phyloP scores from a whole-genome alignment of 2,888 invertebrate species.

The Folsomia candida region DNA sequence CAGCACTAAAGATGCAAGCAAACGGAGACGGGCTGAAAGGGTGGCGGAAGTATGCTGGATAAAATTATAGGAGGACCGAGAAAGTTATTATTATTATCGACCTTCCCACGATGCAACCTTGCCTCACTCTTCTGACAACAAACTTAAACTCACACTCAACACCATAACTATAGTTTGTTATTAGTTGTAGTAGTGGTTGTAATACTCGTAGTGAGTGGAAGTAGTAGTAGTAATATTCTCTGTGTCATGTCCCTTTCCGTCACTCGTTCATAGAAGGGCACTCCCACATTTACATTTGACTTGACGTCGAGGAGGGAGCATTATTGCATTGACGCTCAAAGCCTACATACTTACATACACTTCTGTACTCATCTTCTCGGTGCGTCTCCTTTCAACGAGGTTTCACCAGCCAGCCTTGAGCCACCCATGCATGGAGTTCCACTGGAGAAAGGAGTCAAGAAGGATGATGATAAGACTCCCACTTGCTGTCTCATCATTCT shows the following conservation, averaged over 20 bases:
- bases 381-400: neutral
- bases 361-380: neutral
- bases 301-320: too few relatives aligned
- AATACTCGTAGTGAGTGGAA: neutral
- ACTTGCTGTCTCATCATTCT: conserved; percentile 15
- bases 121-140: too few relatives aligned
- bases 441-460: neutral
- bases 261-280: neutral
- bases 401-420: neutral
- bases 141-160: too few relatives aligned
- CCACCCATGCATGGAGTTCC: neutral
- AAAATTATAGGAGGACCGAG: neutral
- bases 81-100: neutral
- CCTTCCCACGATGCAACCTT: neutral
- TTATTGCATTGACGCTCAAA: neutral
- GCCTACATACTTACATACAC: neutral
- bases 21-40: conserved; percentile 10
- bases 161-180: neutral
- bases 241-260: neutral
- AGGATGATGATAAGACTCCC: neutral
- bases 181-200: too few relatives aligned
- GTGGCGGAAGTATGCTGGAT: conserved; percentile 6
- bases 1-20: conserved; percentile 5
- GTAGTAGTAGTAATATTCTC: neutral
- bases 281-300: neutral